phyloP scores from a whole-genome alignment of 1,140 invertebrate genomes.

The Stegodyphus mimosarum region DNA sequence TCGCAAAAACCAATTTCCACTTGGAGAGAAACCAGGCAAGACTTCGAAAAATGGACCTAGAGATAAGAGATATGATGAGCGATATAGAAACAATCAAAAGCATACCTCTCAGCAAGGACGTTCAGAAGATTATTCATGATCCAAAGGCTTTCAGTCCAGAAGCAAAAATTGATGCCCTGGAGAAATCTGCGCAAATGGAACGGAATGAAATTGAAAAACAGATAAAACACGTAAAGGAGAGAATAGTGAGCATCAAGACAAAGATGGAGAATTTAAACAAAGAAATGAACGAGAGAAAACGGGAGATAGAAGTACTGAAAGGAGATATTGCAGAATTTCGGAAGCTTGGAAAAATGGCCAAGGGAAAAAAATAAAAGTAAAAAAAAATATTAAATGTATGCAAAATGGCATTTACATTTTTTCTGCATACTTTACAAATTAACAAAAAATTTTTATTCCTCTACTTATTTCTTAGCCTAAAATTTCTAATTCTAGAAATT shows the following conservation, averaged over 20 bases:
- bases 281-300: constrained; percentile 5
- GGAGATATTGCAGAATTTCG: constrained; percentile 24
- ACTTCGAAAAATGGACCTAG: not conserved
- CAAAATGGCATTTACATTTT: too few relatives aligned
- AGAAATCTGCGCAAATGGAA: constrained; percentile 3
- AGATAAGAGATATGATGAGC: not conserved
- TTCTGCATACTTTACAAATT: too few relatives aligned
- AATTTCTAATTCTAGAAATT: too few relatives aligned
- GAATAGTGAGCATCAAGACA: not conserved
- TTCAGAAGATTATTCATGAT: constrained; percentile 25
- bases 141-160: not conserved
- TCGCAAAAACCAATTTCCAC: not conserved
- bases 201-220: constrained; percentile 29
- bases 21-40: constrained; percentile 1
- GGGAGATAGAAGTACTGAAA: constrained; percentile 29
- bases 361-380: not conserved
- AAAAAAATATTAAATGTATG: too few relatives aligned
- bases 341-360: not conserved
- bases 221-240: not conserved
- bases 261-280: constrained; percentile 22
- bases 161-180: constrained; percentile 19
- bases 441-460: too few relatives aligned
- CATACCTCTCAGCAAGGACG: not conserved
- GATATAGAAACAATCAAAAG: not conserved
- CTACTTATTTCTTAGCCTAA: too few relatives aligned